A percentile compares a stretch with the other conserved stretches of the same genome.
phyloP scores from a whole-genome alignment of 2,113 vertebrate genomes.

The Seriola rivoliana region DNA sequence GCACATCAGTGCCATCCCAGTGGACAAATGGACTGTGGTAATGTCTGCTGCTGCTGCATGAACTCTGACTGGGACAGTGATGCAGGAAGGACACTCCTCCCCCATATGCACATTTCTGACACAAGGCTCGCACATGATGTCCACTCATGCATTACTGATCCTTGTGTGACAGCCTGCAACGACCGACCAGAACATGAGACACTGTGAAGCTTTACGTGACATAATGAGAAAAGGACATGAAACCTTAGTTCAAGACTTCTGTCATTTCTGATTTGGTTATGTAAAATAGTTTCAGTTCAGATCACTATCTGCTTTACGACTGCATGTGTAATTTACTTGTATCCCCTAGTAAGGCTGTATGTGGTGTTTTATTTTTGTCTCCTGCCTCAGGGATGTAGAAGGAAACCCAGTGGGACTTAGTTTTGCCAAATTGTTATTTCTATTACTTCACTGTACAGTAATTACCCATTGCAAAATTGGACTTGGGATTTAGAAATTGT shows the following conservation, averaged over 20 bases:
- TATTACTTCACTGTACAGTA: neutral
- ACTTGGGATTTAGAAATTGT: neutral
- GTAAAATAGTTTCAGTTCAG: constrained; percentile 20
- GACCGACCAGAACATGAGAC: neutral
- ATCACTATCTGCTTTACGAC: neutral
- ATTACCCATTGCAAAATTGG: neutral
- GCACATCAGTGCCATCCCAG: constrained; percentile 70
- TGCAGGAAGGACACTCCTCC: constrained; percentile 2
- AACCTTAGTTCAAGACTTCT: neutral
- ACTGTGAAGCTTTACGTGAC: constrained; percentile 1
- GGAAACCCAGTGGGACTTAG: neutral
- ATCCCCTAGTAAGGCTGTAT: constrained; percentile 1
- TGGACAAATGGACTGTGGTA: constrained; percentile 68
- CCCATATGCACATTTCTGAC: constrained; percentile 9
- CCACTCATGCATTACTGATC: constrained; percentile 23
- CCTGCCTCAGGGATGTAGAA: neutral
- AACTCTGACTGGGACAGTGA: constrained; percentile 42
- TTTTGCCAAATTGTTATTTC: neutral
- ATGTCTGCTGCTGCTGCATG: constrained; percentile 56
- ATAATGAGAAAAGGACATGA: neutral
- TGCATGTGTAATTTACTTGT: neutral
- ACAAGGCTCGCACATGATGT: constrained; percentile 15
- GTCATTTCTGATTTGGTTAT: constrained; percentile 22
- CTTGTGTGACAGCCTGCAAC: constrained; percentile 3
- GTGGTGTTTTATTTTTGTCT: constrained; percentile 43